phyloP scores from a whole-genome alignment of 1,140 invertebrate genomes.

The Neodiprion fabricii region DNA sequence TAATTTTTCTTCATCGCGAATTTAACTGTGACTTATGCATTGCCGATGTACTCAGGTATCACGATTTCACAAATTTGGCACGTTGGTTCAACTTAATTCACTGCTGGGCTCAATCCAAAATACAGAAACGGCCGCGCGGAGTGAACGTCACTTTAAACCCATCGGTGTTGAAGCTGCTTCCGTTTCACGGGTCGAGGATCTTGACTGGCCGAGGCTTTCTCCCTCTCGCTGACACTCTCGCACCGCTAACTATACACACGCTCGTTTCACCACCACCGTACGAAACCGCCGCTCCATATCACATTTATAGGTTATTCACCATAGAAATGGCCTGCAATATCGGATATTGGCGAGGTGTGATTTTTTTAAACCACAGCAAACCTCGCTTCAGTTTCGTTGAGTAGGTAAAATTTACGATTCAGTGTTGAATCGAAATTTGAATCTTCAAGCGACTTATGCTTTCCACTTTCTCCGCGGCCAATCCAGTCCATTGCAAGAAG shows the following conservation, averaged over 20 bases:
- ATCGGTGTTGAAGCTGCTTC: not conserved
- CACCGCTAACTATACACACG: not conserved
- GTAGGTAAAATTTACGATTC: not conserved
- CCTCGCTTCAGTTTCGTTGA: not conserved
- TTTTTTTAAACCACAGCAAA: not conserved
- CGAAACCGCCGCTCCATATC: conserved; percentile 15
- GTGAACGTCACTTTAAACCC: not conserved
- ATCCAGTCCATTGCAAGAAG: not conserved
- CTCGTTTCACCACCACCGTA: not conserved
- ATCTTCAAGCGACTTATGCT: not conserved
- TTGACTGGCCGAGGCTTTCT: conserved; percentile 20
- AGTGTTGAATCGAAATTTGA: not conserved
- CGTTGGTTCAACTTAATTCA: too few species aligned
- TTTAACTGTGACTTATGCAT: too few species aligned
- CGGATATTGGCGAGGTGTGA: not conserved
- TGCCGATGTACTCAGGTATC: not conserved
- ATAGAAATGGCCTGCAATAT: conserved; percentile 2
- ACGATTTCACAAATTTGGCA: too few species aligned
- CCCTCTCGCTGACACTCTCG: conserved; percentile 13
- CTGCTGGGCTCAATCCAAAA: not conserved
- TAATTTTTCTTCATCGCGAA: too few species aligned
- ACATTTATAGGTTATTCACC: conserved; percentile 18
- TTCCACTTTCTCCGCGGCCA: too few species aligned
- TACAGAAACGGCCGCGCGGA: not conserved
- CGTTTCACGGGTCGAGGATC: conserved; percentile 32